phyloP scores from a whole-genome alignment of 1,140 invertebrate genomes.

The Hylaeus volcanicus region DNA sequence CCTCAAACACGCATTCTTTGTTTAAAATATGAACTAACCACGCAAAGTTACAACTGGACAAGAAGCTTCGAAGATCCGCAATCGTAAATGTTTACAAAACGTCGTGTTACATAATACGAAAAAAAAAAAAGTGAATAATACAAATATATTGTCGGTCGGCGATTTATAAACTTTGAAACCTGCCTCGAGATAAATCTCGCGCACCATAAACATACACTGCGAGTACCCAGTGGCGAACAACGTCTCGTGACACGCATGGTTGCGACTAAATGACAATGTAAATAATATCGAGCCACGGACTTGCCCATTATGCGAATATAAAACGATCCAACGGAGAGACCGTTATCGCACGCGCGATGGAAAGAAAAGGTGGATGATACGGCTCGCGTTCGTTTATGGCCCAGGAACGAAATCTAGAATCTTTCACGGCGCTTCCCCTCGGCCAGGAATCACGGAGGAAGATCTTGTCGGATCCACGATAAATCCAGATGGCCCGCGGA shows the following conservation, averaged over 20 bases:
- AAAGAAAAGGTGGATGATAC: slow-evolving; percentile 28
- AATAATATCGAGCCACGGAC: slow-evolving; percentile 49
- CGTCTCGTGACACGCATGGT: slow-evolving; percentile 37
- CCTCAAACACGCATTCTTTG: no score
- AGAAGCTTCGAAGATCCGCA: no score
- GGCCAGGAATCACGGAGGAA: slow-evolving; percentile 27
- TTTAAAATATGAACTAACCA: no score
- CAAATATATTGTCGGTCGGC: not conserved
- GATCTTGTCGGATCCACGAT: slow-evolving; percentile 42
- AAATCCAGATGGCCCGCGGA: slow-evolving; percentile 48
- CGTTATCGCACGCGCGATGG: slow-evolving; percentile 43
- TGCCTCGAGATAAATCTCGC: slow-evolving; percentile 31
- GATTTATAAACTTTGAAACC: slow-evolving; percentile 3
- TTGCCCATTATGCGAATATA: slow-evolving; percentile 31
- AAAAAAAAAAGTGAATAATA: not conserved
- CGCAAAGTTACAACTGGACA: no score
- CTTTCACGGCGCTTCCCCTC: not conserved
- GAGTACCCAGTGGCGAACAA: slow-evolving; percentile 8
- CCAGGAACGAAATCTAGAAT: slow-evolving; percentile 15
- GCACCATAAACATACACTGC: slow-evolving; percentile 17
- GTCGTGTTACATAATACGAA: not conserved
- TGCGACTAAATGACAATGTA: slow-evolving; percentile 37
- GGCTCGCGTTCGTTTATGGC: slow-evolving; percentile 47
- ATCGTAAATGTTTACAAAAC: not conserved
- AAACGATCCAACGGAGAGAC: not conserved